These are phyloP conservation scores for Sigmodon hispidus DNA, from an alignment of 2,113 vertebrate species.

Conservation along the genomic window DNA sequence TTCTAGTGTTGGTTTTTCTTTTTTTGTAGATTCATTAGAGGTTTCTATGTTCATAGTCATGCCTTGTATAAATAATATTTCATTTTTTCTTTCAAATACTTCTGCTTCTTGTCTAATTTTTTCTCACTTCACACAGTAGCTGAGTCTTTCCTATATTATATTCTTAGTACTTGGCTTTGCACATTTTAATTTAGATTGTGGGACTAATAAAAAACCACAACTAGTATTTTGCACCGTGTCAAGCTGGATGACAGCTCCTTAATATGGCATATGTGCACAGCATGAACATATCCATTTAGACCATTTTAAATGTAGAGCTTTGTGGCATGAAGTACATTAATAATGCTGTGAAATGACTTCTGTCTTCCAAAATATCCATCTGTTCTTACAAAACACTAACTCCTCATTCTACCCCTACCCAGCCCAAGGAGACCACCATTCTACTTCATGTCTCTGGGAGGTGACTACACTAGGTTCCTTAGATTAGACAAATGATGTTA, in stretches of 20 bases:
- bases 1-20: neutral
- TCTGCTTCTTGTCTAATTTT: neutral
- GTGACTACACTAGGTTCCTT: neutral
- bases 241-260: neutral
- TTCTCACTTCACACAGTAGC: neutral
- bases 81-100: neutral
- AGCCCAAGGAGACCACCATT: neutral
- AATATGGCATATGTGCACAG: neutral
- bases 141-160: neutral
- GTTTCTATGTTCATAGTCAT: neutral
- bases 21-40: neutral
- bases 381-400: too few species aligned
- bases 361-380: neutral
- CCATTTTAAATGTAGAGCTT: neutral
- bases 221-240: neutral
- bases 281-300: neutral
- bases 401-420: too few species aligned
- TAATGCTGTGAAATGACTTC: neutral
- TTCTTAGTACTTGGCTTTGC: neutral
- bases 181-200: neutral
- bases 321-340: neutral
- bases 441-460: neutral
- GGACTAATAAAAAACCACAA: neutral
- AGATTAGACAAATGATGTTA: neutral
- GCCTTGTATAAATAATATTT: neutral